Conservation (phyloP, 2,797 vertebrate species). For the Phalloptychus januarius region DNA sequence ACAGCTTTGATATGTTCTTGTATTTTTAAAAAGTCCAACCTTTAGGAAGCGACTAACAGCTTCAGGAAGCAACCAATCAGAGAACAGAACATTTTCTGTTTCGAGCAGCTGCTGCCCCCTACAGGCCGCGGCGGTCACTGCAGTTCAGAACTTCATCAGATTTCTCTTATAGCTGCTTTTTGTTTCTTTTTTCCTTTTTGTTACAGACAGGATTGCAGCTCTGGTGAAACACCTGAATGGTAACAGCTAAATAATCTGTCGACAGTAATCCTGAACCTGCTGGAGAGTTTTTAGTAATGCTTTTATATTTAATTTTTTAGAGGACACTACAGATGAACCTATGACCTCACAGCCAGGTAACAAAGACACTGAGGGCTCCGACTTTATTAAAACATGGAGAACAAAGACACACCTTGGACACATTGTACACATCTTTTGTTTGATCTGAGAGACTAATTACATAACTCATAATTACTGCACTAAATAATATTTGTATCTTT, state of each 20-base stretch:
- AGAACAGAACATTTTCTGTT: not conserved
- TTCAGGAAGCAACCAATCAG: constrained; percentile 15
- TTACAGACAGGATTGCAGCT: constrained; percentile 28
- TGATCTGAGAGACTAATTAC: not conserved
- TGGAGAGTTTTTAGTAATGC: not conserved
- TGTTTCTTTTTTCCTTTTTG: not conserved
- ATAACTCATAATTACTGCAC: not conserved
- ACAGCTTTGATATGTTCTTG: not conserved
- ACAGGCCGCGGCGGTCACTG: not conserved
- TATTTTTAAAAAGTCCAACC: not conserved
- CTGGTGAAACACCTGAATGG: constrained; percentile 34
- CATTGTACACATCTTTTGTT: not conserved
- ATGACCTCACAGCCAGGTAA: constrained; percentile 31
- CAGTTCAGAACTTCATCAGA: not conserved
- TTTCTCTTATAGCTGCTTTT: not conserved
- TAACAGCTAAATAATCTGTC: constrained; percentile 11
- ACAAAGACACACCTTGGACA: not conserved
- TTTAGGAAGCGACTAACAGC: not conserved
- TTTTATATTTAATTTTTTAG: constrained; percentile 10
- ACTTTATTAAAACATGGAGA: not conserved
- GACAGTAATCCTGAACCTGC: not conserved
- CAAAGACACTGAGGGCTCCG: not conserved
- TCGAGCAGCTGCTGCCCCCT: constrained; percentile 3
- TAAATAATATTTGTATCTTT: not conserved
- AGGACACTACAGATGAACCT: not conserved